Evolutionary conservation across 2,113 vertebrate species (phyloP), one percentile per base, ranked within the genome.

Genomic region (Forbesichthys papilliferus): DNA sequence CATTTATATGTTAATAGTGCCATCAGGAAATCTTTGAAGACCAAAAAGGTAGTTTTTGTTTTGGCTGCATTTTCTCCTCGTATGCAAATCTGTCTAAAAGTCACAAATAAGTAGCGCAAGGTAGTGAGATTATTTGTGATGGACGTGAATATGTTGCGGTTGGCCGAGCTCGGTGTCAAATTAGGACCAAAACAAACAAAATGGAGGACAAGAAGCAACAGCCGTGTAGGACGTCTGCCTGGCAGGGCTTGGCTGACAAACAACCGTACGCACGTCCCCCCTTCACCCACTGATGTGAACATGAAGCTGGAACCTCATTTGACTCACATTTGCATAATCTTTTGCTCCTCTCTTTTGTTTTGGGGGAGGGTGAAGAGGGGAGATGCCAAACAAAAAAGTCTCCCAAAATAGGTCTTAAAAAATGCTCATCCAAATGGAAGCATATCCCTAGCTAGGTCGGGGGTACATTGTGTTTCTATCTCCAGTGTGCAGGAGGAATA

Each of bases 291-390:
- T 46, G n/a, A 20, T 55, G 51, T 12, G 1, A n/a, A 34, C 20
- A 13, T 34, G 7, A 73, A 57, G 18, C 60, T 47, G 33, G 54
- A 69, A 59, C 47, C 11, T 16, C 20, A 54, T 59, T 63, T 72
- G 6, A 13, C 16, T 12, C 18, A 66, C 13, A 82, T 82, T 63
- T 75, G 27, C 72, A 73, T 66, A 75, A 78, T 72, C 64, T 76
- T 33, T 78, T 47, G 47, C 33, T 33, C 13, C 9, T 47, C 47
- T 13, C 27, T 42, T 51, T 27, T 49, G 27, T 27, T 27, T 27
- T 27, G 27, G 58, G 48, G 60, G n/a, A 36, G 48, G 52, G 54
- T 5, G 54, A 13, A 61, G 27, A 11, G 34, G 10, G 33, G 3
- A 53, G 34, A 69, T 12, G 18, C 53, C 52, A 14, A 48, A 58